Evolutionary conservation across 2,113 vertebrate genomes (phyloP).

Genomic region (Ciconia stormi): DNA sequence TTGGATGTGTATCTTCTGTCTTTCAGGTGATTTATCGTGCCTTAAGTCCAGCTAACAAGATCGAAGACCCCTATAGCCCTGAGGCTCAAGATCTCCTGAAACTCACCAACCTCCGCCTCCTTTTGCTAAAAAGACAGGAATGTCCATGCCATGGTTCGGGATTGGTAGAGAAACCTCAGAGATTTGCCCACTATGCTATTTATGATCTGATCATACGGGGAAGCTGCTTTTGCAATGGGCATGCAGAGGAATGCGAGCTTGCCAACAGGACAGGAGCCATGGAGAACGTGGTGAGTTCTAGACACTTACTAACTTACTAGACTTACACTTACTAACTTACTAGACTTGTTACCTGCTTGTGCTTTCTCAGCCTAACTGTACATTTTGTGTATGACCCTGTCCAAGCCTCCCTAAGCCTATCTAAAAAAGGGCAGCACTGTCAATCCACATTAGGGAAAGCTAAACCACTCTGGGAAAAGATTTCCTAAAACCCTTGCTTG

Average conservation of each 20-base stretch:
- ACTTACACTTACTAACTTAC: neutral
- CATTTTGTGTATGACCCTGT: neutral
- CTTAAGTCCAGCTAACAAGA: slow-evolving; percentile 72
- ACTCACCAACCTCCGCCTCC: slow-evolving; percentile 85
- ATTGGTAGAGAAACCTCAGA: slow-evolving; percentile 61
- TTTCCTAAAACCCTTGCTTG: neutral
- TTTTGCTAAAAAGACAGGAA: slow-evolving; percentile 81
- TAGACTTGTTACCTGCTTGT: neutral
- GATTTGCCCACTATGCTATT: slow-evolving; percentile 80
- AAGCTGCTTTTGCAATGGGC: slow-evolving; percentile 88
- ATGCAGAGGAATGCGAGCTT: slow-evolving; percentile 82
- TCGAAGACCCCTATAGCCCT: slow-evolving; percentile 81
- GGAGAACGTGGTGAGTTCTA: slow-evolving; percentile 63
- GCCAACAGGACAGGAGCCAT: slow-evolving; percentile 15
- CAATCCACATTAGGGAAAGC: neutral
- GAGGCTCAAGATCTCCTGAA: slow-evolving; percentile 79
- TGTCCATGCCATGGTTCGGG: slow-evolving; percentile 65
- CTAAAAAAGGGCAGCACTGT: neutral
- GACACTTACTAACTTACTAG: neutral
- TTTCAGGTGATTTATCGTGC: slow-evolving; percentile 85
- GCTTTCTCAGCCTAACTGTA: neutral
- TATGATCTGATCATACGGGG: slow-evolving; percentile 84
- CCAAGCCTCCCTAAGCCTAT: neutral
- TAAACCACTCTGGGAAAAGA: neutral
- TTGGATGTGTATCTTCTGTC: neutral